Evolutionary conservation across 2,797 vertebrate genomes (phyloP).

Genomic region (Notoglanidium macrostoma): DNA sequence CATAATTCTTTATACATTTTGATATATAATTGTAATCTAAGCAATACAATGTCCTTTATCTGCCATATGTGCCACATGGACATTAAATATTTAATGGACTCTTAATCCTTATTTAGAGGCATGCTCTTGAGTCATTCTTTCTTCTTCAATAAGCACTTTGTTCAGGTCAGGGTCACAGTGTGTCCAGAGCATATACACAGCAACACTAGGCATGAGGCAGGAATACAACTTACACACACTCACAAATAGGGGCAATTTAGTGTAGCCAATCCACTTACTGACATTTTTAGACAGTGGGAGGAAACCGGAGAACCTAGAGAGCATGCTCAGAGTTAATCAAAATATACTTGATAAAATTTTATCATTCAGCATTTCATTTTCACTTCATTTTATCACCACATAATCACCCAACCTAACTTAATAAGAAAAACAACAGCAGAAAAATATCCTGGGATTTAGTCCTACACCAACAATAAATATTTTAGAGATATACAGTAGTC

Average conservation of each 20-base stretch:
- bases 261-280: background rate
- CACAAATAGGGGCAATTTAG: background rate
- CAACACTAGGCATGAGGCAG: background rate
- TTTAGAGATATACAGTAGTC: constrained; percentile 65
- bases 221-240: background rate
- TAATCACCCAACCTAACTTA: constrained; percentile 54
- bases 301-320: background rate
- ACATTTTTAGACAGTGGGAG: background rate
- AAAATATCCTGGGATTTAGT: background rate
- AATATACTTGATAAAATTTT: constrained; percentile 2
- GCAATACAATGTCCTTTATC: background rate
- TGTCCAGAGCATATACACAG: background rate
- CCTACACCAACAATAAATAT: constrained; percentile 2
- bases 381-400: constrained; percentile 47
- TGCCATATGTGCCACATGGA: constrained; percentile 1
- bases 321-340: background rate
- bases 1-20: background rate
- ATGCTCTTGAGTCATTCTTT: constrained; percentile 12
- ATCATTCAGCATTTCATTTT: constrained; percentile 71
- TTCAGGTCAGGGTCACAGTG: background rate
- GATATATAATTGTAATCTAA: background rate
- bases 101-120: background rate
- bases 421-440: constrained; percentile 42
- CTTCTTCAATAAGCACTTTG: background rate
- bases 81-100: background rate